Conservation (phyloP, 1,140 invertebrate species). For the Rhagoletis pomonella region DNA sequence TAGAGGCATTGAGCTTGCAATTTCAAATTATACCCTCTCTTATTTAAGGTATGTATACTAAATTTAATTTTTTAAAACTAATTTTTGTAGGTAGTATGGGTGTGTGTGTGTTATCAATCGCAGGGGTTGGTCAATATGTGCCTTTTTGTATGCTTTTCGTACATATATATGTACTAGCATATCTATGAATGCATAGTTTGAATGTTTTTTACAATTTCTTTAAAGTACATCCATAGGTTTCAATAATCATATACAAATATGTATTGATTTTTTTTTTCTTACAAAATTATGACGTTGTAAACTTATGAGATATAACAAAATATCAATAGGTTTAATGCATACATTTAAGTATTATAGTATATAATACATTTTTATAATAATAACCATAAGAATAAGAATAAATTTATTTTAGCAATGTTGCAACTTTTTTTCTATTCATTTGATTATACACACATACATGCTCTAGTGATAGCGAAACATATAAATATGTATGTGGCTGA, state of each 20-base stretch:
- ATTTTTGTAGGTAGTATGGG: no score
- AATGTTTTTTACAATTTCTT: neutral
- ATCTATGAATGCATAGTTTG: neutral
- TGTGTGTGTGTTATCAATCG: no score
- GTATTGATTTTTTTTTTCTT: neutral
- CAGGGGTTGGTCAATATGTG: no score
- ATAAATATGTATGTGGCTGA: no score
- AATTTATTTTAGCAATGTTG: slow-evolving; percentile 6
- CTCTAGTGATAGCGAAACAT: no score
- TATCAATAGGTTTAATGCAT: slow-evolving; percentile 31
- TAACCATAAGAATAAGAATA: neutral
- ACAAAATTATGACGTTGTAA: slow-evolving; percentile 37
- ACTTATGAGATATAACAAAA: slow-evolving; percentile 17
- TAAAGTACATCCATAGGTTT: slow-evolving; percentile 24
- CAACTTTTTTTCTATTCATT: neutral
- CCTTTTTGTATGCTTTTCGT: neutral
- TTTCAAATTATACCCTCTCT: no score
- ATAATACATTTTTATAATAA: neutral
- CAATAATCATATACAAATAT: neutral
- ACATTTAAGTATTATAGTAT: neutral
- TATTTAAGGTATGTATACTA: no score
- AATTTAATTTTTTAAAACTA: no score
- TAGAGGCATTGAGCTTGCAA: no score
- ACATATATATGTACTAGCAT: neutral
- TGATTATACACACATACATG: no score